A percentile compares a stretch with the other conserved stretches of the same genome.
Conservation (phyloP, 2,113 vertebrate species). For the Sinocyclocheilus grahami region DNA sequence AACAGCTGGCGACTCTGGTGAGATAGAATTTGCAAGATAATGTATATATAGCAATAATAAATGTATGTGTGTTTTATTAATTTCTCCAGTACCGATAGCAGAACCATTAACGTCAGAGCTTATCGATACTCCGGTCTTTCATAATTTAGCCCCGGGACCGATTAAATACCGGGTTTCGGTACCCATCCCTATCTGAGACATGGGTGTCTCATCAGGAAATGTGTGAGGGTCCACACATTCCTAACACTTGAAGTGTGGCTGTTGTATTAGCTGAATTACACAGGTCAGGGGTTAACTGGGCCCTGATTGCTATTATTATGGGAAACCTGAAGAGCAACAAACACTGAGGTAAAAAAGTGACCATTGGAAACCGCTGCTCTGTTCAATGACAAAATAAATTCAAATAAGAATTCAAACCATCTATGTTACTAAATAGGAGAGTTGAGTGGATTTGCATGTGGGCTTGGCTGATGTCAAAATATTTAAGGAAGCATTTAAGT, state of each 20-base stretch:
- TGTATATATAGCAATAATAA: too few species aligned
- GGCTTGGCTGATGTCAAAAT: constrained; percentile 34
- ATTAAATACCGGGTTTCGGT: too few species aligned
- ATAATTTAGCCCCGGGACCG: too few species aligned
- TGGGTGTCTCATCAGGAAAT: constrained; percentile 9
- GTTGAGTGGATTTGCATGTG: constrained; percentile 49
- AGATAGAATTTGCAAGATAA: too few species aligned
- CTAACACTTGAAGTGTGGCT: constrained; percentile 4
- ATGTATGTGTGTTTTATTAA: too few species aligned
- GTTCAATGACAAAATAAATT: constrained; percentile 44
- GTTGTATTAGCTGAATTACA: background rate
- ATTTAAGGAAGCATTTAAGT: constrained; percentile 27
- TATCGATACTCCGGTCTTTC: too few species aligned
- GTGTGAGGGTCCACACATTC: background rate
- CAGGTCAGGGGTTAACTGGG: constrained; percentile 45
- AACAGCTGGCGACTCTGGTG: too few species aligned
- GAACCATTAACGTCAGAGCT: too few species aligned
- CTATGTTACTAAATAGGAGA: background rate
- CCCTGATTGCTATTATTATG: constrained; percentile 33
- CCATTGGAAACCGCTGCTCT: constrained; percentile 48
- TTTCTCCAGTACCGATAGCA: too few species aligned
- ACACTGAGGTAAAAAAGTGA: constrained; percentile 17
- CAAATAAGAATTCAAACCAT: constrained; percentile 51
- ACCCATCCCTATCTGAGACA: background rate
- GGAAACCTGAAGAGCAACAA: background rate